phyloP scores from a whole-genome alignment of 2,797 vertebrate species.

The Danio albolineatus region DNA sequence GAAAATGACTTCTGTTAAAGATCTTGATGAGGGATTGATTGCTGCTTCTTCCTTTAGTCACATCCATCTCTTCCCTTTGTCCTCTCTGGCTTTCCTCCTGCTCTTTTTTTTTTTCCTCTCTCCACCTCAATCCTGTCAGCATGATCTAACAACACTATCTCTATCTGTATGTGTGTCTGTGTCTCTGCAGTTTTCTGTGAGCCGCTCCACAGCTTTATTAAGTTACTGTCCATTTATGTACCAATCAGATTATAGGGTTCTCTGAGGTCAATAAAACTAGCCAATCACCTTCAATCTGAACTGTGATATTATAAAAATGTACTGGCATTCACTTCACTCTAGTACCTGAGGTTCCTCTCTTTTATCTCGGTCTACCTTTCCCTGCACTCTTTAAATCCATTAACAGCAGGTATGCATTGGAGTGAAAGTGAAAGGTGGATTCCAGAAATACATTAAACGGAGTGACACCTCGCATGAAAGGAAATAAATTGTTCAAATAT shows the following conservation, averaged over 20 bases:
- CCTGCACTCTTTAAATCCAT: slow-evolving; percentile 10
- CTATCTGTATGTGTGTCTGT: not conserved
- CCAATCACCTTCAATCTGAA: slow-evolving; percentile 52
- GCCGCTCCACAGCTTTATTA: slow-evolving; percentile 60
- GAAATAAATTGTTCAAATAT: not conserved
- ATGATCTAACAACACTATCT: slow-evolving; percentile 1
- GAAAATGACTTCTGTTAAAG: not conserved
- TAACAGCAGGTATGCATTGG: not conserved
- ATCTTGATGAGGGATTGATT: not conserved
- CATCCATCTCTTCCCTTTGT: not conserved
- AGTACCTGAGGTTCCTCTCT: not conserved
- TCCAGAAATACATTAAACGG: not conserved
- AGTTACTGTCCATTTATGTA: slow-evolving; percentile 67
- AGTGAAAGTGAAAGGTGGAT: not conserved
- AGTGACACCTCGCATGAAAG: not conserved
- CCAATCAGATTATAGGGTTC: slow-evolving; percentile 67
- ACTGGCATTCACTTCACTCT: not conserved
- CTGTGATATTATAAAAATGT: slow-evolving; percentile 57
- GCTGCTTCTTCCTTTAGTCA: not conserved
- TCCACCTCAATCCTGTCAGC: not conserved
- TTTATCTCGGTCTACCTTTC: not conserved
- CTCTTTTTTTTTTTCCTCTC: not conserved
- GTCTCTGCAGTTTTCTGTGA: slow-evolving; percentile 37
- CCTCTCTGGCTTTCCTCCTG: not conserved
- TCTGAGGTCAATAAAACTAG: slow-evolving; percentile 60